Conservation (phyloP, 2,888 invertebrate genomes). For the Drosophila nr. perissopoda region DNA sequence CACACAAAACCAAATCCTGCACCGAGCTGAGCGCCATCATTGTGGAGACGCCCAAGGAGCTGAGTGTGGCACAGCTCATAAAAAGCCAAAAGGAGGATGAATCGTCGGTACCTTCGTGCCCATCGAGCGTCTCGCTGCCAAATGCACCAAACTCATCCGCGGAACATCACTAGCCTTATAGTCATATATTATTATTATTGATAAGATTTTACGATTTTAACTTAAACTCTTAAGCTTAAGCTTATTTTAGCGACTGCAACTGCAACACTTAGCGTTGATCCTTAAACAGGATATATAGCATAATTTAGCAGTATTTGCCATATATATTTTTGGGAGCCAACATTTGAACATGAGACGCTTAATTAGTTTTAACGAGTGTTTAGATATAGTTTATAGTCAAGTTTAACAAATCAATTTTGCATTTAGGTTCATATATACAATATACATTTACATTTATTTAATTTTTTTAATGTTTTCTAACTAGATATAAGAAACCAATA, state of each 20-base stretch:
- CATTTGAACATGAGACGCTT: slow-evolving; percentile 55
- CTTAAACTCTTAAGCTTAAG: slow-evolving; percentile 57
- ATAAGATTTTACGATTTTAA: slow-evolving; percentile 62
- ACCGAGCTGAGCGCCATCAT: slow-evolving; percentile 54
- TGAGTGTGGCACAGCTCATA: slow-evolving; percentile 51
- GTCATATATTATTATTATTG: slow-evolving; percentile 39
- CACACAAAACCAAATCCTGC: slow-evolving; percentile 55
- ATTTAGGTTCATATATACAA: slow-evolving; percentile 39
- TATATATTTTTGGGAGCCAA: slow-evolving; percentile 45
- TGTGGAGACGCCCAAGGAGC: slow-evolving; percentile 60
- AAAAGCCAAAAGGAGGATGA: slow-evolving; percentile 15
- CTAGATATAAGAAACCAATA: slow-evolving; percentile 35
- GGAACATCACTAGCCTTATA: slow-evolving; percentile 16
- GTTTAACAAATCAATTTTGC: slow-evolving; percentile 25
- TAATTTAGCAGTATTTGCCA: slow-evolving; percentile 52
- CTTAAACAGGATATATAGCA: slow-evolving; percentile 10
- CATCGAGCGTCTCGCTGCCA: slow-evolving; percentile 45
- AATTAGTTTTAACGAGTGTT: slow-evolving; percentile 39
- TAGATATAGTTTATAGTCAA: slow-evolving; percentile 9
- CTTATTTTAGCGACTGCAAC: slow-evolving; percentile 26
- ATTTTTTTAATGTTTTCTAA: slow-evolving; percentile 12
- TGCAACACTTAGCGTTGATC: slow-evolving; percentile 15
- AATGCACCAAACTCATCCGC: slow-evolving; percentile 8
- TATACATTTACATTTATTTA: slow-evolving; percentile 25
- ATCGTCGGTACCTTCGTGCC: slow-evolving; percentile 7